phyloP scores from a whole-genome alignment of 92 coral and sea anemone genomes.

The Porites cylindrica region DNA sequence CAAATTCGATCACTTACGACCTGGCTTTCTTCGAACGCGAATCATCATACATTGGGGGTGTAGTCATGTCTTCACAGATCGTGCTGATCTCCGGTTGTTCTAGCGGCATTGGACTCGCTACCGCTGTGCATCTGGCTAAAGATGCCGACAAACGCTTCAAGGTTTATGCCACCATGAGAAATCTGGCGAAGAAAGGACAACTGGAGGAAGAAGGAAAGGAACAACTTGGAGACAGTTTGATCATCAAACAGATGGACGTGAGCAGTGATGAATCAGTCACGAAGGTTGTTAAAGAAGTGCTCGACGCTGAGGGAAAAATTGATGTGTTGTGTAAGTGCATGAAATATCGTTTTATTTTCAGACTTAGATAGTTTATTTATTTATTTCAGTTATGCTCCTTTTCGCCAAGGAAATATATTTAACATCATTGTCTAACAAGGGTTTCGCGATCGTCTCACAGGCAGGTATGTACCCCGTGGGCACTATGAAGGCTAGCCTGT shows the following conservation, averaged over 20 bases:
- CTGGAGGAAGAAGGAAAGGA: slow-evolving; percentile 83
- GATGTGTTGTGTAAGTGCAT: slow-evolving; percentile 85
- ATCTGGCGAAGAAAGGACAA: slow-evolving; percentile 75
- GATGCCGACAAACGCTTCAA: slow-evolving; percentile 89
- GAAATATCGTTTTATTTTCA: neutral
- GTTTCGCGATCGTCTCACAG: no score
- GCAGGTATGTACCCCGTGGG: no score
- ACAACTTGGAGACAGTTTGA: slow-evolving; percentile 65
- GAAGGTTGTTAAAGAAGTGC: slow-evolving; percentile 73
- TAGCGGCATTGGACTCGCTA: no score
- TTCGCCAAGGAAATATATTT: no score
- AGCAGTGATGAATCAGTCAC: slow-evolving; percentile 88
- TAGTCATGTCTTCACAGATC: slow-evolving; percentile 12
- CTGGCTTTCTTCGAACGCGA: no score
- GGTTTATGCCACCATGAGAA: slow-evolving; percentile 97
- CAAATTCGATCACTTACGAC: no score
- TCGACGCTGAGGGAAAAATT: slow-evolving; percentile 77
- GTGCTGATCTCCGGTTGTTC: slow-evolving; percentile 71
- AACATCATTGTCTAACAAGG: no score
- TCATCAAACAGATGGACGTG: slow-evolving; percentile 58
- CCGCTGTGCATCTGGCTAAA: no score
- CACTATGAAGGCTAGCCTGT: no score
- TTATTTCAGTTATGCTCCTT: no score
- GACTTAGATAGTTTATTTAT: neutral
- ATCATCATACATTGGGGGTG: no score